Evolutionary conservation across 1,140 invertebrate species (phyloP), one percentile per base, ranked within the genome.

Genomic region (Zaprionus nigranus): DNA sequence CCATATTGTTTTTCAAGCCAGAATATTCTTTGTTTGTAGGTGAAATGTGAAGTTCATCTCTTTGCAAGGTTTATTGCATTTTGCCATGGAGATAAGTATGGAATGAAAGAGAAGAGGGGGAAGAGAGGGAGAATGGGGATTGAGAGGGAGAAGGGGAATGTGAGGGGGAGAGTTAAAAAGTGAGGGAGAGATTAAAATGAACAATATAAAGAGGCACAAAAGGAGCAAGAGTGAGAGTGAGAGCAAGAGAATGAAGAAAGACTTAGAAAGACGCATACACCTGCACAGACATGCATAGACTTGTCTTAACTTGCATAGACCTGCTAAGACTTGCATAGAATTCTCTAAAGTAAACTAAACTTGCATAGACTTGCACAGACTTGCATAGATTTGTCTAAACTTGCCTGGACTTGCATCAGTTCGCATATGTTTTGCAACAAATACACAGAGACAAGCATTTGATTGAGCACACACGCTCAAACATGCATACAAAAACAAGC

Each of bases 1-100:
- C 46, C 78, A 72, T 81, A 72, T 81, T 77, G 79, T 12, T 22
- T 49, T 49, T 3, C 17, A 22, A 3, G 17, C 11, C 40, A 30
- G 28, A 30, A 49, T 9, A 22, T 13, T 22, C 46, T 12, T 22
- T 49, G 17, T 49, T 3, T n/a, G 46, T 4, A n/a, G n/a, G 5
- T 40, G 15, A 15, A 43, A 17, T 43, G 46, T 7, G 46, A 49
- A 49, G 17, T n/a, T 49, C 11, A 49, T 49, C 46, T 22, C 46
- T 30, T 30, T 30, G 40, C 40, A 5, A 7, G 40, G 40, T 12
- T 49, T 49, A 49, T 49, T 49, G 46, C 20, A 49, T 30, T 30
- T 49, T 49, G 20, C 46, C 46, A 49, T 49, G 46, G 46, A 7
- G 46, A 49, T 49, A 49, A 22, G 46, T 49, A 22, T 22, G 46